These are phyloP conservation scores for Melanostoma scalare DNA, from an alignment of 2,888 invertebrate species.

Conservation along the genomic window DNA sequence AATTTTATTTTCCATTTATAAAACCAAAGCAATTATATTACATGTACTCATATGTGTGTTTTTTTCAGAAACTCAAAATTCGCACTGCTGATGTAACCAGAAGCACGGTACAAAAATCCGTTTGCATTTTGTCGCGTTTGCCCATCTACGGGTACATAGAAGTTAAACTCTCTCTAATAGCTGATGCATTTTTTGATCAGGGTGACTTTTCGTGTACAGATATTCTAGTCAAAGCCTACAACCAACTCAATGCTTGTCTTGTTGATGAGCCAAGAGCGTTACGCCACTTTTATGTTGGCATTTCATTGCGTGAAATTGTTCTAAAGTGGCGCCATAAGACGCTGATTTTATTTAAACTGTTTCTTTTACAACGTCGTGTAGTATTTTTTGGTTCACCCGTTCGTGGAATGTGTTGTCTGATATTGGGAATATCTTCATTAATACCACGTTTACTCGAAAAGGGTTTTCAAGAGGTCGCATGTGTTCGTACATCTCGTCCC, in stretches of 20 bases:
- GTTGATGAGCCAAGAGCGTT: slow-evolving; percentile 84
- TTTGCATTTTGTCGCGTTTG: slow-evolving; percentile 94
- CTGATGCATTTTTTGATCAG: slow-evolving; percentile 98
- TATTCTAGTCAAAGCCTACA: slow-evolving; percentile 94
- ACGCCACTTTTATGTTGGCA: slow-evolving; percentile 80
- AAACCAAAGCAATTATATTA: neutral
- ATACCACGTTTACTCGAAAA: slow-evolving; percentile 94
- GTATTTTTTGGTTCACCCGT: slow-evolving; percentile 97
- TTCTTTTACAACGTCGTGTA: slow-evolving; percentile 93
- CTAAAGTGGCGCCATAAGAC: slow-evolving; percentile 93
- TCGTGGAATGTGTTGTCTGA: slow-evolving; percentile 91
- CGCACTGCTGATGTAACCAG: slow-evolving; percentile 97
- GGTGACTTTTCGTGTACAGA: slow-evolving; percentile 95
- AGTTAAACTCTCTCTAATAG: slow-evolving; percentile 97
- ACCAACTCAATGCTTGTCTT: slow-evolving; percentile 92
- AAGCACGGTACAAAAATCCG: slow-evolving; percentile 98
- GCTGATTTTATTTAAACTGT: slow-evolving; percentile 94
- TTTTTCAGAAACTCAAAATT: slow-evolving; percentile 91
- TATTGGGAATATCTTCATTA: slow-evolving; percentile 94
- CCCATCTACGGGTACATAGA: slow-evolving; percentile 97
- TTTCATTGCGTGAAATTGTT: slow-evolving; percentile 80
- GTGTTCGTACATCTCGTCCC: slow-evolving; percentile 88
- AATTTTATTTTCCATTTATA: neutral
- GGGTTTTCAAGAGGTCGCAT: slow-evolving; percentile 92
- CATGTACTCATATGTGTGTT: neutral